phyloP scores from a whole-genome alignment of 1,140 invertebrate genomes.

The Batillaria attramentaria region DNA sequence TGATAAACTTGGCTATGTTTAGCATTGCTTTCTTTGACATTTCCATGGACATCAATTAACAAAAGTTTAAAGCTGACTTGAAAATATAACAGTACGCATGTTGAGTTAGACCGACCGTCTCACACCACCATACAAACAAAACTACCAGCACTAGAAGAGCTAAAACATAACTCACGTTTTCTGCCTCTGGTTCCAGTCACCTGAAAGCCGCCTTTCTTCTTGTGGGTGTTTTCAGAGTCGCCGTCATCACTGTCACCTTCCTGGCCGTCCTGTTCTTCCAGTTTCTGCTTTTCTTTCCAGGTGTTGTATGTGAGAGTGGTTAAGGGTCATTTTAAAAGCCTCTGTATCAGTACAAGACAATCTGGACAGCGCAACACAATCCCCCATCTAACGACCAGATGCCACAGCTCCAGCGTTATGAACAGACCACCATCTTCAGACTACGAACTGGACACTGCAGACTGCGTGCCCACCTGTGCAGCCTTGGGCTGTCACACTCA shows the following conservation, averaged over 20 bases:
- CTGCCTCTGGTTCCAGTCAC: slow-evolving; percentile 47
- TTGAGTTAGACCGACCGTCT: neutral
- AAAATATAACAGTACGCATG: slow-evolving; percentile 3
- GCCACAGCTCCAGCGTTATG: too few relatives aligned
- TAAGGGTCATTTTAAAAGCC: neutral
- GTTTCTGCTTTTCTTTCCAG: slow-evolving; percentile 89
- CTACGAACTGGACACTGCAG: too few relatives aligned
- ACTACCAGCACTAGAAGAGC: neutral
- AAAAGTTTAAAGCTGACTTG: too few relatives aligned
- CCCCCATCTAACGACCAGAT: too few relatives aligned
- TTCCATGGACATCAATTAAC: too few relatives aligned
- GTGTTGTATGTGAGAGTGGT: slow-evolving; percentile 73
- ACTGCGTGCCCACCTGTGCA: too few relatives aligned
- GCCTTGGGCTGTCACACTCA: too few relatives aligned
- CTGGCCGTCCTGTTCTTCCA: slow-evolving; percentile 76
- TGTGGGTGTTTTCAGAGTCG: slow-evolving; percentile 23
- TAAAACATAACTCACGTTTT: slow-evolving; percentile 45
- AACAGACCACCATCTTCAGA: too few relatives aligned
- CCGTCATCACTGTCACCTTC: slow-evolving; percentile 75
- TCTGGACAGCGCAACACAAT: too few relatives aligned
- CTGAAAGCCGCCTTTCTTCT: slow-evolving; percentile 28
- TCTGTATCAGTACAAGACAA: too few relatives aligned
- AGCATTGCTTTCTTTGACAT: too few relatives aligned
- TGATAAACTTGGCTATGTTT: too few relatives aligned
- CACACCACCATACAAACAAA: neutral